Conservation (phyloP, 2,888 invertebrate species). For the Pheosia gnoma region DNA sequence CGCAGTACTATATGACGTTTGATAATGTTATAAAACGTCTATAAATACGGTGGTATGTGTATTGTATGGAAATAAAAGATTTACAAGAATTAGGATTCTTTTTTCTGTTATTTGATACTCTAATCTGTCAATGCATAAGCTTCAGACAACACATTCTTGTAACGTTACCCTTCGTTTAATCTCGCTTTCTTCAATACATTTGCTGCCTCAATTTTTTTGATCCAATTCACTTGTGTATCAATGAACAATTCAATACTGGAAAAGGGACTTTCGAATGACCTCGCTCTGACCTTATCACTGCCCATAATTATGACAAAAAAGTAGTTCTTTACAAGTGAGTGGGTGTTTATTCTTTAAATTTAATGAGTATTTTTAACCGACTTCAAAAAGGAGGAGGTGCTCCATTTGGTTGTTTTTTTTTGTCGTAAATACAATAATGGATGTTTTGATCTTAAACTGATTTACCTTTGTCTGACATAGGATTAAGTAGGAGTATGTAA, state of each 20-base stretch:
- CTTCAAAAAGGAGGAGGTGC: too few relatives aligned
- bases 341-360: constrained; percentile 40
- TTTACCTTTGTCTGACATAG: too few relatives aligned
- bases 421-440: too few relatives aligned
- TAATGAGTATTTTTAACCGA: constrained; percentile 21
- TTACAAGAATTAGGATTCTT: too few relatives aligned
- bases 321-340: constrained; percentile 49
- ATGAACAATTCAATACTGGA: constrained; percentile 47
- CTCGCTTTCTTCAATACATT: constrained; percentile 23
- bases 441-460: too few relatives aligned
- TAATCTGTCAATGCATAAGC: not conserved
- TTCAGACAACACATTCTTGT: not conserved
- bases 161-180: not conserved
- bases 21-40: too few relatives aligned
- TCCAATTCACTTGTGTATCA: constrained; percentile 36
- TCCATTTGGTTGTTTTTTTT: too few relatives aligned
- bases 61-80: too few relatives aligned
- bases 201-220: constrained; percentile 23
- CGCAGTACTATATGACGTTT: too few relatives aligned
- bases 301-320: constrained; percentile 58
- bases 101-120: not conserved
- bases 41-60: too few relatives aligned
- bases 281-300: constrained; percentile 60
- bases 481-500: too few relatives aligned
- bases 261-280: constrained; percentile 65